Evolutionary conservation across 2,888 invertebrate species (phyloP).

Genomic region (Tenthredo livida): DNA sequence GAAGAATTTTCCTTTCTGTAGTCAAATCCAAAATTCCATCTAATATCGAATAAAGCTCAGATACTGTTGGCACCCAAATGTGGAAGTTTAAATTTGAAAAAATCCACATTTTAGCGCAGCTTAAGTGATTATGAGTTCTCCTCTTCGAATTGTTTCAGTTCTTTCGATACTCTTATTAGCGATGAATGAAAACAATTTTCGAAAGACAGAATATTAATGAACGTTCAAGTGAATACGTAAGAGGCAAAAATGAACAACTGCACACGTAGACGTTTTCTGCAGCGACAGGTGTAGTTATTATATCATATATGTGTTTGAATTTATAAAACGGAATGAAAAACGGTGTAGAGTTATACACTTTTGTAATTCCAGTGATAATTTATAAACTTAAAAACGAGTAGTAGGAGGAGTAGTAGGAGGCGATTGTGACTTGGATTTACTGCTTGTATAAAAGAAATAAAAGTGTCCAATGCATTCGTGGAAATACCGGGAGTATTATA

Average conservation of each 20-base stretch:
- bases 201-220: not conserved
- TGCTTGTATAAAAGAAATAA: slow-evolving; percentile 29
- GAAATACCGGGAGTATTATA: not conserved
- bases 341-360: not conserved
- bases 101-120: too few species aligned
- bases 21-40: too few species aligned
- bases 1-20: not conserved
- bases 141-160: not conserved
- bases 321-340: not conserved
- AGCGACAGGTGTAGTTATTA: not conserved
- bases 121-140: too few species aligned
- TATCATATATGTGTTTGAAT: not conserved
- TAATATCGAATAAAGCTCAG: too few species aligned
- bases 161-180: not conserved
- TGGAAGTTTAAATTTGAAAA: too few species aligned
- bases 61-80: too few species aligned
- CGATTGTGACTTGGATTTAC: slow-evolving; percentile 34
- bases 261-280: not conserved
- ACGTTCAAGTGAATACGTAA: not conserved
- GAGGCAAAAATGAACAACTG: not conserved
- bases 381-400: slow-evolving; percentile 10
- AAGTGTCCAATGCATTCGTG: slow-evolving; percentile 18
- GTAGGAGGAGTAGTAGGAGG: not conserved
- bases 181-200: not conserved
- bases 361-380: slow-evolving; percentile 12